A percentile compares a stretch with the other conserved stretches of the same genome.
Conservation (phyloP, 2,113 vertebrate species). For the Crotalus horridus region DNA sequence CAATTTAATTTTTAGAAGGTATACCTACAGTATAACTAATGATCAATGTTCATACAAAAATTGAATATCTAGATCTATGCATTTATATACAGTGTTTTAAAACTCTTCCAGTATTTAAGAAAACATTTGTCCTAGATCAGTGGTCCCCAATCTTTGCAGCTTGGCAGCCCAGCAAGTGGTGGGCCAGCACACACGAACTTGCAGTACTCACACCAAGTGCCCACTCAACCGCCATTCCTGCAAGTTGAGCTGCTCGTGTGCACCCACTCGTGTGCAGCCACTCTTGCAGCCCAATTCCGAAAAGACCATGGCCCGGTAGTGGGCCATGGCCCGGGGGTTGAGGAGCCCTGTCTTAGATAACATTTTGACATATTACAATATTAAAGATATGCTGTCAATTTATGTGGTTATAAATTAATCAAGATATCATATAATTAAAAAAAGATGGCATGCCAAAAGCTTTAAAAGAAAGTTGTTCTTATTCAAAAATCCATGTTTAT, state of each 20-base stretch:
- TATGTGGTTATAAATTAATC: neutral
- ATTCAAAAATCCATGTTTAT: neutral
- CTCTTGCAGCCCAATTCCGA: neutral
- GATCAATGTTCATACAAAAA: neutral
- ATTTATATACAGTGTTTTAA: neutral
- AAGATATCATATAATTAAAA: neutral
- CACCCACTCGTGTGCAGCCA: neutral
- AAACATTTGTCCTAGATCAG: neutral
- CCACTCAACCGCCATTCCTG: accelerated
- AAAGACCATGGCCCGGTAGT: neutral
- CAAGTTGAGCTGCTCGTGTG: neutral
- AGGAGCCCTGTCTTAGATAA: neutral
- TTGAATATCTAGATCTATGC: neutral
- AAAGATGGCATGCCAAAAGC: neutral
- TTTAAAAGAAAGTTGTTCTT: neutral
- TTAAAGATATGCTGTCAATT: neutral
- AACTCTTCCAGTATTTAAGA: neutral
- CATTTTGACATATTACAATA: neutral
- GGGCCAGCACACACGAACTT: neutral
- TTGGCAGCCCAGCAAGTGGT: neutral
- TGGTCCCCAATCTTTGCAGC: neutral
- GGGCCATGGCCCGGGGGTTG: neutral
- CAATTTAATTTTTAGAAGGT: neutral
- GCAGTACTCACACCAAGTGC: neutral
- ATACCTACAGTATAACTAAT: neutral